These are phyloP conservation scores for Oncorhynchus tshawytscha DNA, from an alignment of 2,113 vertebrate genomes.

Conservation along the genomic window DNA sequence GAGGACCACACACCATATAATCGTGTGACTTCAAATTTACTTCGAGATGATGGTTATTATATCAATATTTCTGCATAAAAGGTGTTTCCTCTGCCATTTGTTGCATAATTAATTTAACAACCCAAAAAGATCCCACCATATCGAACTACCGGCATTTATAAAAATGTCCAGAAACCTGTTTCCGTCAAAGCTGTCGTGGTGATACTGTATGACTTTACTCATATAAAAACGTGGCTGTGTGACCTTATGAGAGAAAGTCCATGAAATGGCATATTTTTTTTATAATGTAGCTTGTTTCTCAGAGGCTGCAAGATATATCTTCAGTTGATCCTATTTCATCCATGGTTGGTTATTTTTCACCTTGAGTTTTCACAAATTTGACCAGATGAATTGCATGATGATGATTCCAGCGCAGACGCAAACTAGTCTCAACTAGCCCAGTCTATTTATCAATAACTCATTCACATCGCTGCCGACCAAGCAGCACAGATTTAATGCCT, in stretches of 20 bases:
- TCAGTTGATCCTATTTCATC: neutral
- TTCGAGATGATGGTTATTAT: too few species aligned
- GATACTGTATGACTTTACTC: too few species aligned
- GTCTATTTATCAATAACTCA: neutral
- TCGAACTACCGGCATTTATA: too few species aligned
- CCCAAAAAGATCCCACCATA: too few species aligned
- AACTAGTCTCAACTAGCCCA: neutral
- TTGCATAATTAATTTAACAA: too few species aligned
- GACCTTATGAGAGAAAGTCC: neutral
- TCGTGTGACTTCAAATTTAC: too few species aligned
- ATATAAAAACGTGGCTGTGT: neutral
- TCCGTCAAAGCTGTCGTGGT: too few species aligned
- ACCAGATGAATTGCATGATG: neutral
- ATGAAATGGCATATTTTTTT: neutral
- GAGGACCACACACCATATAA: too few species aligned
- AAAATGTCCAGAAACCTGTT: too few species aligned
- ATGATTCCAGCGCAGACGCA: neutral
- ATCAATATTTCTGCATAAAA: too few species aligned
- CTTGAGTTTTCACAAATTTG: neutral
- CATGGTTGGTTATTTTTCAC: neutral
- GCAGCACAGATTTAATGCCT: neutral
- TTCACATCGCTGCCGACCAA: neutral
- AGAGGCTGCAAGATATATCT: neutral
- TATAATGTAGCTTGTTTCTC: neutral
- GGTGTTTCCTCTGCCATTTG: too few species aligned